These are phyloP conservation scores for Notolabrus celidotus DNA, from an alignment of 2,797 vertebrate genomes.

Conservation along the genomic window DNA sequence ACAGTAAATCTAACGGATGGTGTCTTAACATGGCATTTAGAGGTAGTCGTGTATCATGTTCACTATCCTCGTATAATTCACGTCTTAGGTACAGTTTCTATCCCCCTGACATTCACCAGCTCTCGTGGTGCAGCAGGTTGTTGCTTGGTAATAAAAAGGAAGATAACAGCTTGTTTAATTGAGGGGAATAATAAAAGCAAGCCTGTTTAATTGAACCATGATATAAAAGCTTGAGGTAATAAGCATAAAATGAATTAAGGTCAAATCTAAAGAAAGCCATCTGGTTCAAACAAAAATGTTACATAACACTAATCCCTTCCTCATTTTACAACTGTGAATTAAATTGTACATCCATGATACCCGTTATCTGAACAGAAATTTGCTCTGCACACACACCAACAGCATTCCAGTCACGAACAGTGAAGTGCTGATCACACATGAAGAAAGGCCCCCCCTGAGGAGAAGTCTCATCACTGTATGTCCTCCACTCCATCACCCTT, in stretches of 20 bases:
- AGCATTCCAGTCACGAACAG: conserved; percentile 7
- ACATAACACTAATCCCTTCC: too few relatives aligned
- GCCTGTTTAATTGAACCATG: not conserved
- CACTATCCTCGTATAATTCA: not conserved
- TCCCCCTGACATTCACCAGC: not conserved
- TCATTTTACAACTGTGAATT: not conserved
- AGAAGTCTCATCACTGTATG: conserved; percentile 32
- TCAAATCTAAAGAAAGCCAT: not conserved
- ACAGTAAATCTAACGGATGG: not conserved
- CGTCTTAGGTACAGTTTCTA: not conserved
- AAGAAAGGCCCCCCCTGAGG: conserved; percentile 11
- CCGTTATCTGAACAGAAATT: not conserved
- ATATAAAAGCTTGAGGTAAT: not conserved
- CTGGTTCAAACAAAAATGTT: too few relatives aligned
- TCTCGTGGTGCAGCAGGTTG: not conserved
- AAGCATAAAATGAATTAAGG: conserved; percentile 2
- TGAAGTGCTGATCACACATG: conserved; percentile 24
- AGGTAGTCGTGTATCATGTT: not conserved
- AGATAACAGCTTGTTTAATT: not conserved
- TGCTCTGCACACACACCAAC: not conserved
- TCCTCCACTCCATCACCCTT: conserved; percentile 27
- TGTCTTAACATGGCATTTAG: not conserved
- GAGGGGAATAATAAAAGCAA: not conserved
- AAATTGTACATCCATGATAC: not conserved
- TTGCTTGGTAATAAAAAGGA: not conserved